A percentile compares a stretch with the other conserved stretches of the same genome.
Evolutionary conservation across 2,113 vertebrate genomes (phyloP).

Genomic region (Salminus brasiliensis): DNA sequence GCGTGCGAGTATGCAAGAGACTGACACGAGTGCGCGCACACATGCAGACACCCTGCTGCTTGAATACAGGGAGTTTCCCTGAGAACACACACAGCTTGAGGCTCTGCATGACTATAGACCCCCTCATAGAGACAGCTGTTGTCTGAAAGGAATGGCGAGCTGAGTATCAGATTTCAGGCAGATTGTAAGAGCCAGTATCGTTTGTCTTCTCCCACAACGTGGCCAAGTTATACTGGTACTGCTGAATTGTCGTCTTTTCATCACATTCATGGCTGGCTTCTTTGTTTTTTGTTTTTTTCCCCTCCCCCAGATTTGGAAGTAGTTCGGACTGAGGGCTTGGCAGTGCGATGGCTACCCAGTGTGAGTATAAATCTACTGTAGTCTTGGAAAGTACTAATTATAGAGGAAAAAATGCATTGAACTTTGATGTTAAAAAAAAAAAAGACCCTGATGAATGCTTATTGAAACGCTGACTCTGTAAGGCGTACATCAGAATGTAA

Average conservation of each 20-base stretch:
- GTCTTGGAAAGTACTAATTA: background rate
- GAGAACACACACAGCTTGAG: conserved; percentile 26
- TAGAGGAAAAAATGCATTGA: background rate
- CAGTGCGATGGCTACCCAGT: conserved; percentile 95
- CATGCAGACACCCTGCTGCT: conserved; percentile 24
- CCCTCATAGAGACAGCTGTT: conserved; percentile 41
- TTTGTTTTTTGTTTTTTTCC: conserved; percentile 29
- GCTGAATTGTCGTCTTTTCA: background rate
- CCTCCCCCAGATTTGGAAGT: conserved; percentile 75
- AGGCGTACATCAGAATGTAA: too few relatives aligned
- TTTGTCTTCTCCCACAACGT: background rate
- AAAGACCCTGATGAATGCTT: too few relatives aligned
- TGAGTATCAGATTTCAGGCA: conserved; percentile 28
- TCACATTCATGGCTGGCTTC: background rate
- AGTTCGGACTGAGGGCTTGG: conserved; percentile 75
- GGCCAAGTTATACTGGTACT: background rate
- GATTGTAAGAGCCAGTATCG: conserved; percentile 24
- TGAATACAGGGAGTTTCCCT: conserved; percentile 52
- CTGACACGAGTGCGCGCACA: too few relatives aligned
- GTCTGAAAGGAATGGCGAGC: conserved; percentile 35
- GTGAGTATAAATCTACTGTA: conserved; percentile 71
- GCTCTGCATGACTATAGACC: conserved; percentile 24
- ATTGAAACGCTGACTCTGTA: too few relatives aligned
- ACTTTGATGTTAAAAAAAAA: too few relatives aligned
- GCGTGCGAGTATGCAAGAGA: background rate